Percentiles rank a stretch among this genome's conserved stretches.
phyloP scores from a whole-genome alignment of 1,140 invertebrate species.

The Radopholus similis region DNA sequence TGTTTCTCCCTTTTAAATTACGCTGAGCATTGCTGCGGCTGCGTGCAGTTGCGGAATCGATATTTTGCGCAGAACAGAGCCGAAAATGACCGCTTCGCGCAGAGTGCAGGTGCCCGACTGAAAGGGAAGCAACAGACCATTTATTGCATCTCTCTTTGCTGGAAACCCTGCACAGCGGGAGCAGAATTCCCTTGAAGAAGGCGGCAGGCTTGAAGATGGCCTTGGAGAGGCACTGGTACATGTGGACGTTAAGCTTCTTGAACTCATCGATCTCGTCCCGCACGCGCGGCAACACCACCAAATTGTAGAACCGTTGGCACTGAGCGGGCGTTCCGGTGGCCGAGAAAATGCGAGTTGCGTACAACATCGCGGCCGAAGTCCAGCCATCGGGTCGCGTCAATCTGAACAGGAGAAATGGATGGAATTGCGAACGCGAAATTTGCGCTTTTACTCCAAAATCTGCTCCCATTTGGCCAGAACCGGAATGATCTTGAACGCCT shows the following conservation, averaged over 20 bases:
- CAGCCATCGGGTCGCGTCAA: slow-evolving; percentile 67
- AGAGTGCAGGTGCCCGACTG: slow-evolving; percentile 85
- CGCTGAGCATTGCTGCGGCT: slow-evolving; percentile 81
- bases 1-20: slow-evolving; percentile 13
- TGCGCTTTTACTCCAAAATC: slow-evolving; percentile 50
- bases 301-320: slow-evolving; percentile 84
- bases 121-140: slow-evolving; percentile 23
- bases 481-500: slow-evolving; percentile 95
- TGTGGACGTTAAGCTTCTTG: slow-evolving; percentile 90
- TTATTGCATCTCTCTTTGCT: too few relatives aligned
- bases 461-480: slow-evolving; percentile 89
- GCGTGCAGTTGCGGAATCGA: slow-evolving; percentile 95
- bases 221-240: slow-evolving; percentile 88
- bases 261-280: slow-evolving; percentile 91
- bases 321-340: slow-evolving; percentile 92
- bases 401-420: slow-evolving; percentile 27
- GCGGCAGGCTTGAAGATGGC: slow-evolving; percentile 91
- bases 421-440: background rate
- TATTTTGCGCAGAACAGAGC: slow-evolving; percentile 77
- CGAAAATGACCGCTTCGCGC: slow-evolving; percentile 87
- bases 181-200: slow-evolving; percentile 95
- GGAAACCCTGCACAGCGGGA: slow-evolving; percentile 75
- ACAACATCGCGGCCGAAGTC: slow-evolving; percentile 88
- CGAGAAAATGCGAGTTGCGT: slow-evolving; percentile 87
- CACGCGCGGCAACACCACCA: slow-evolving; percentile 72